Conservation (phyloP, 2,113 vertebrate genomes). For the Melanotaenia duboulayi region DNA sequence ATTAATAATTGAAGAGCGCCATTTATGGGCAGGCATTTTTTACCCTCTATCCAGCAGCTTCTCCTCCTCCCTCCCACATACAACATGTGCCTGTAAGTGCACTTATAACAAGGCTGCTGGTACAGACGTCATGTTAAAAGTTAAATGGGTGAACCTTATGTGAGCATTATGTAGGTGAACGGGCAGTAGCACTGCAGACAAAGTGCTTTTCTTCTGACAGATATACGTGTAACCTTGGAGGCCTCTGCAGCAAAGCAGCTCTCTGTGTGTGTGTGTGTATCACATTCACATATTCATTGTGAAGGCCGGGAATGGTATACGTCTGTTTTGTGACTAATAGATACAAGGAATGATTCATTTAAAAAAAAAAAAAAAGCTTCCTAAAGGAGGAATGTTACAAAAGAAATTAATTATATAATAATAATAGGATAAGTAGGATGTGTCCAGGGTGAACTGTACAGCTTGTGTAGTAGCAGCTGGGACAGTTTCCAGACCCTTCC, state of each 20-base stretch:
- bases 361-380: not conserved
- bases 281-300: not conserved
- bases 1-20: slow-evolving; percentile 10
- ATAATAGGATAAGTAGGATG: no score
- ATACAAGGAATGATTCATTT: not conserved
- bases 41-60: not conserved
- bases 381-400: not conserved
- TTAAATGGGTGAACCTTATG: slow-evolving; percentile 37
- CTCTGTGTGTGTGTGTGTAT: not conserved
- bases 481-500: no score
- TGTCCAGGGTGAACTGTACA: no score
- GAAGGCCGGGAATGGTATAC: not conserved
- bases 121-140: slow-evolving; percentile 45
- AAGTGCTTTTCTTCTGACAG: slow-evolving; percentile 54
- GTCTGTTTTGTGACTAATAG: not conserved
- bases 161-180: slow-evolving; percentile 51
- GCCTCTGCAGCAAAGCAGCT: not conserved
- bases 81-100: slow-evolving; percentile 27
- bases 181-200: slow-evolving; percentile 38
- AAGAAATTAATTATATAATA: not conserved
- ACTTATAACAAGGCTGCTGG: slow-evolving; percentile 19
- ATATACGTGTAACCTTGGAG: slow-evolving; percentile 37
- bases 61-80: slow-evolving; percentile 15
- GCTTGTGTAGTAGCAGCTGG: no score
- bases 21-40: slow-evolving; percentile 26